Conservation (phyloP, 2,797 vertebrate genomes). For the Selene dorsalis region DNA sequence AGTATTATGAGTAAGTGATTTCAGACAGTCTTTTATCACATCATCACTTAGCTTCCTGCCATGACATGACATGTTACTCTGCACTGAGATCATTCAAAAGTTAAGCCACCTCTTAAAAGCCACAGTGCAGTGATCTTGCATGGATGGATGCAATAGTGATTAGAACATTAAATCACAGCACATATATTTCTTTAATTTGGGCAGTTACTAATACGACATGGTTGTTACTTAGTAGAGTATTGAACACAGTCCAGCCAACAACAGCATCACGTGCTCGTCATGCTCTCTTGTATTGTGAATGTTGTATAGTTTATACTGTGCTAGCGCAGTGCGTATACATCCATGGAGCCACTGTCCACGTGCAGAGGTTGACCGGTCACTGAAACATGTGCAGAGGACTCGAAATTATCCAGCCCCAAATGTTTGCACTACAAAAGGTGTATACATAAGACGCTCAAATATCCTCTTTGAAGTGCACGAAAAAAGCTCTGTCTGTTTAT, state of each 20-base stretch:
- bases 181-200: background rate
- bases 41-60: too few species aligned
- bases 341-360: background rate
- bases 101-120: background rate
- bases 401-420: conserved; percentile 45
- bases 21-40: conserved; percentile 10
- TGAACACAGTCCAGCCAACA: conserved; percentile 1
- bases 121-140: background rate
- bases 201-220: background rate
- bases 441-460: conserved; percentile 76
- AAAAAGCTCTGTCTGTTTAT: conserved; percentile 75
- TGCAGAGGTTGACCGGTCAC: background rate
- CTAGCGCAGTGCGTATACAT: background rate
- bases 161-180: background rate
- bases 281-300: background rate
- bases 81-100: background rate
- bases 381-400: conserved; percentile 25
- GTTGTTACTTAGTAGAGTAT: background rate
- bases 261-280: background rate
- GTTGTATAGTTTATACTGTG: background rate
- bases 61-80: background rate
- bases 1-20: conserved; percentile 97
- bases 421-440: conserved; percentile 64
- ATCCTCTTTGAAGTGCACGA: conserved; percentile 76
- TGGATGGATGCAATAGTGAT: background rate